Base-by-base conservation (phyloP, 64 coral and sea anemone genomes). In the Stichodactyla mertensii region DNA sequence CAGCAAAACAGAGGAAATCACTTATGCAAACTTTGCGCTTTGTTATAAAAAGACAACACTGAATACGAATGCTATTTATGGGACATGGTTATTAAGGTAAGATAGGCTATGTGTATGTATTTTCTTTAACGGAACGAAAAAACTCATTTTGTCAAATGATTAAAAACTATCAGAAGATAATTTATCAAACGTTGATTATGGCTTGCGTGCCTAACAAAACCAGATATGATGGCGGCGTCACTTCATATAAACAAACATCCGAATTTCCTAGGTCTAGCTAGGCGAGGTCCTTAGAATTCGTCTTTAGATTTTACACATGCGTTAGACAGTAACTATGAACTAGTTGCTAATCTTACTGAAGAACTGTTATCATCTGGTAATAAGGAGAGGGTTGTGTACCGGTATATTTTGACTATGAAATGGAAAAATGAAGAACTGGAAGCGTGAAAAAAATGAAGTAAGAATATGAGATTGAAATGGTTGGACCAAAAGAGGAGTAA, bases 121-220 rank as follows among this genome's bases (percentile, higher is more conserved):
- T 81, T 54, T 53, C 78, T 81, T 81, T 19, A 55, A 53, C 53
- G 78, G 78, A 81, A 81, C 10, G 78, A 18, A 54, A 81, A 81
- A 54, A 74, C 78, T 81, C 78, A 81, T 55, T 81, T 53, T 16
- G 78, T 1, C 10, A 16, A 81, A 81, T 55, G 78, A 54, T 81
- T 81, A 20, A 52, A 81, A 81, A 81, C 51, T 7, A 81, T 81
- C 78, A 15, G 15, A 11, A 10, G 51, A 55, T 53, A 55, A 81
- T 10, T 81, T 19, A 81, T 81, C 78, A 20, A 81, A 28, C 14
- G 51, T 13, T 55, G 78, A 81, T 81, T 81, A 55, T 51, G 14
- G 53, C 54, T 45, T 45, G 36, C 53, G 2, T 79, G 28, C 14
- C 51, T 79, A 51, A 79, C 51, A 79, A 52, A 52, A 52, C 27